phyloP scores from a whole-genome alignment of 2,797 vertebrate genomes.

The Luscinia megarhynchos region DNA sequence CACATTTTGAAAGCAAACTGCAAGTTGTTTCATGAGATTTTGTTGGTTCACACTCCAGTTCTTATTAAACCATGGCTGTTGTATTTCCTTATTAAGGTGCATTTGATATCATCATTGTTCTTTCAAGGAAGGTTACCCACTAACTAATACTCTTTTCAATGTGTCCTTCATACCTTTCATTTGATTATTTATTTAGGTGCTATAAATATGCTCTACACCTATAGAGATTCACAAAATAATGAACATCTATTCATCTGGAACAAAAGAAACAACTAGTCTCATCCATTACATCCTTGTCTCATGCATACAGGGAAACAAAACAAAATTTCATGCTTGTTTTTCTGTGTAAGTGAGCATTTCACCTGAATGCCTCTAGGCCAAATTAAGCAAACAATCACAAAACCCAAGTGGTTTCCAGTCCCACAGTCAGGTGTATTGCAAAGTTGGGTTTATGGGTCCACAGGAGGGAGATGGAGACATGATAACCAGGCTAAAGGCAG shows the following conservation, averaged over 20 bases:
- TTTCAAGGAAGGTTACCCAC: not conserved
- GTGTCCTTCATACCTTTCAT: not conserved
- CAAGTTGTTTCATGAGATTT: constrained; percentile 39
- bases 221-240: not conserved
- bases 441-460: not conserved
- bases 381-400: not conserved
- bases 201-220: not conserved
- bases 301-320: not conserved
- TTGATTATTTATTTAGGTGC: not conserved
- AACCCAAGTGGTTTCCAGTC: not conserved
- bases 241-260: not conserved
- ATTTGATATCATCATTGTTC: not conserved
- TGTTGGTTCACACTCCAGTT: constrained; percentile 52
- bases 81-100: not conserved
- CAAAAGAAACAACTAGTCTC: not conserved
- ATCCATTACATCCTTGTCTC: not conserved
- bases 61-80: not conserved
- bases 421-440: not conserved
- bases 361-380: not conserved
- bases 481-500: not conserved
- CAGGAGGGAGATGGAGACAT: not conserved
- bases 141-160: not conserved
- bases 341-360: not conserved
- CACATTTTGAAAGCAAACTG: constrained; percentile 65
- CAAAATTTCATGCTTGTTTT: not conserved